Evolutionary conservation across 2,888 invertebrate species (phyloP).

Genomic region (Oscheius myriophilus): DNA sequence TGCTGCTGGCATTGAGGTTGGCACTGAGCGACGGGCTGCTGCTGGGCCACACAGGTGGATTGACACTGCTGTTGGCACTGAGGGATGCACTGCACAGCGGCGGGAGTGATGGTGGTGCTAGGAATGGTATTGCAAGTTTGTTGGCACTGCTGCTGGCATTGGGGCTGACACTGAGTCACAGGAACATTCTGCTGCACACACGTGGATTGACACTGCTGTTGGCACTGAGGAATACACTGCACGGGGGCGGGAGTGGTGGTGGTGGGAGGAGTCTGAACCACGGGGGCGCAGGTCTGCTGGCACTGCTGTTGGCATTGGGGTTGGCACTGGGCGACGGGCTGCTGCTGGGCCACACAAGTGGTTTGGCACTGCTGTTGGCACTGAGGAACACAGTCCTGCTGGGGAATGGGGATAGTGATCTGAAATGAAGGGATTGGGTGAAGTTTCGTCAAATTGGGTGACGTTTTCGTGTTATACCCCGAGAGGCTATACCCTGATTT

Average conservation of each 20-base stretch:
- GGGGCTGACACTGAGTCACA: constrained; percentile 27
- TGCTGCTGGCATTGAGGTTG: constrained; percentile 20
- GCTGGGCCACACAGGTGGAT: constrained; percentile 23
- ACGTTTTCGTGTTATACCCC: too few relatives aligned
- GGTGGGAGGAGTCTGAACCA: constrained; percentile 34
- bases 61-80: constrained; percentile 33
- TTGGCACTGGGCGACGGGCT: constrained; percentile 35
- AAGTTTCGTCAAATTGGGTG: too few relatives aligned
- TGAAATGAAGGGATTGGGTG: neutral
- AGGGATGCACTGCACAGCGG: constrained; percentile 40
- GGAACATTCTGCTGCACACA: constrained; percentile 31
- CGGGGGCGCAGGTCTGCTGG: constrained; percentile 24
- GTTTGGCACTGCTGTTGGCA: constrained; percentile 38
- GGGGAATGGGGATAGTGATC: constrained; percentile 17
- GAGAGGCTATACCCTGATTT: too few relatives aligned
- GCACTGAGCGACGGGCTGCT: constrained; percentile 24
- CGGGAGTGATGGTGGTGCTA: neutral
- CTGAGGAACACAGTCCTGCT: constrained; percentile 34
- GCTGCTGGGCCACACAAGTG: constrained; percentile 34
- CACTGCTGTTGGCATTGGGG: constrained; percentile 33
- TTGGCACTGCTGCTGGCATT: constrained; percentile 12
- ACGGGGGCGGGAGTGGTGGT: constrained; percentile 31
- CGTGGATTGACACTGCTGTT: constrained; percentile 27
- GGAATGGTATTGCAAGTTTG: neutral
- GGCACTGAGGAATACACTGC: constrained; percentile 27